Evolutionary conservation across 2,888 invertebrate species (phyloP), one percentile per base, ranked within the genome.

Genomic region (Phymatocera aterrima): DNA sequence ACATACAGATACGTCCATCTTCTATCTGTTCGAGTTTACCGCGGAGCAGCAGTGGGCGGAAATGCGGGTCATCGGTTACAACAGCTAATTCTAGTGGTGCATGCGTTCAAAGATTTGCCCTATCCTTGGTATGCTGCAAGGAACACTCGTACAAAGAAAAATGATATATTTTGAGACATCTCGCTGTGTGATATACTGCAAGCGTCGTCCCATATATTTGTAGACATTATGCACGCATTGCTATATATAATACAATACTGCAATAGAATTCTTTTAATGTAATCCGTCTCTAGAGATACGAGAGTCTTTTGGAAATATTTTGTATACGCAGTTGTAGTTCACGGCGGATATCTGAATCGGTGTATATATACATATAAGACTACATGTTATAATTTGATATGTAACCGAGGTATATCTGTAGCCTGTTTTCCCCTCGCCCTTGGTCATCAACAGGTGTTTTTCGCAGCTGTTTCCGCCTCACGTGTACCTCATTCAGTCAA

Each of bases 21-120:
- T 40, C 18, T 37, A 21, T 64, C 37, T 18, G 37, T 40, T 37
- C n/a, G 2, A 37, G 10, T 6, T 21, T n/a, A 18, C 21, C 18
- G 31, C n/a, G n/a, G n/a, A n/a, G n/a, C n/a, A 21, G 37, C 37
- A 8, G 37, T 37, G 37, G 64, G 61, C 77, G 46, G 77, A 77
- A 77, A 77, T 77, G 61, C 77, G 77, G 77, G 77, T 77, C 77
- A 77, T 61, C 77, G 77, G 61, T 61, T 77, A 34, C 57, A 15
- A 37, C 10, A 28, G 57, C 46, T 77, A 77, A 77, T 77, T 64
- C 61, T 77, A 77, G 61, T 61, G 51, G 54, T 54, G 24, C 34
- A 21, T 10, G 6, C 37, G 37, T n/a, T n/a, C 3, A 21, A 54
- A n/a, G 15, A 37, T n/a, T 15, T 54, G 46, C 31, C 28, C n/a